A percentile compares a stretch with the other conserved stretches of the same genome.
phyloP scores from a whole-genome alignment of 1,140 invertebrate genomes.

The Frieseomelitta varia region DNA sequence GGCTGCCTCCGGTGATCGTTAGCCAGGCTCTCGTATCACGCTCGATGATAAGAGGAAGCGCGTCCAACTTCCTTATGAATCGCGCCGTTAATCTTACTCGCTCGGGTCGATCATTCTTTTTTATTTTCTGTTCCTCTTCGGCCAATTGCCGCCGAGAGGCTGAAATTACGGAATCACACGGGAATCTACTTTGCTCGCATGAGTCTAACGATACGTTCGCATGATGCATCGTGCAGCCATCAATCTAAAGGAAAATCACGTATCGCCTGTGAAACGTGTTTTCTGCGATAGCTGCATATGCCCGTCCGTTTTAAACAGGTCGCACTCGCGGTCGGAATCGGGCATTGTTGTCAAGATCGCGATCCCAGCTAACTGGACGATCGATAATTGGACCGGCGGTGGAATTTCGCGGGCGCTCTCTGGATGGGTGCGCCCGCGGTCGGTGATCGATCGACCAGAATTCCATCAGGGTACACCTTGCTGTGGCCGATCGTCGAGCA shows the following conservation, averaged over 20 bases:
- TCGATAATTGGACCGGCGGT: background rate
- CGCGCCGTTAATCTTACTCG: slow-evolving; percentile 11
- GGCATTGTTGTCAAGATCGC: slow-evolving; percentile 3
- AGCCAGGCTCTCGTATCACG: background rate
- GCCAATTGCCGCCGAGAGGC: background rate
- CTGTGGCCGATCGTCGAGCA: background rate
- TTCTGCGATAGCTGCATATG: background rate
- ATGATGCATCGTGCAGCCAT: too few species aligned
- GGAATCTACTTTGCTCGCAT: background rate
- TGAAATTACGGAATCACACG: slow-evolving; percentile 5
- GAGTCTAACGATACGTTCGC: slow-evolving; percentile 3
- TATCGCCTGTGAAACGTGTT: background rate
- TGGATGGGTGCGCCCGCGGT: background rate
- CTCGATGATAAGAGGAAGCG: background rate
- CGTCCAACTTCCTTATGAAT: slow-evolving; percentile 7
- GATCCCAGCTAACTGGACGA: background rate
- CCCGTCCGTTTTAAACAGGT: background rate
- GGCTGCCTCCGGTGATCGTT: background rate
- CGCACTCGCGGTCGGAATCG: background rate
- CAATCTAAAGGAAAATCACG: background rate
- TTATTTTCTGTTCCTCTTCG: background rate
- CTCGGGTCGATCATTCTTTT: background rate
- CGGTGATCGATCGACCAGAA: slow-evolving; percentile 28
- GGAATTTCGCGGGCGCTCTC: background rate
- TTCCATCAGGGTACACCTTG: background rate